phyloP scores from a whole-genome alignment of 2,113 vertebrate genomes.

The Vireo altiloquus region DNA sequence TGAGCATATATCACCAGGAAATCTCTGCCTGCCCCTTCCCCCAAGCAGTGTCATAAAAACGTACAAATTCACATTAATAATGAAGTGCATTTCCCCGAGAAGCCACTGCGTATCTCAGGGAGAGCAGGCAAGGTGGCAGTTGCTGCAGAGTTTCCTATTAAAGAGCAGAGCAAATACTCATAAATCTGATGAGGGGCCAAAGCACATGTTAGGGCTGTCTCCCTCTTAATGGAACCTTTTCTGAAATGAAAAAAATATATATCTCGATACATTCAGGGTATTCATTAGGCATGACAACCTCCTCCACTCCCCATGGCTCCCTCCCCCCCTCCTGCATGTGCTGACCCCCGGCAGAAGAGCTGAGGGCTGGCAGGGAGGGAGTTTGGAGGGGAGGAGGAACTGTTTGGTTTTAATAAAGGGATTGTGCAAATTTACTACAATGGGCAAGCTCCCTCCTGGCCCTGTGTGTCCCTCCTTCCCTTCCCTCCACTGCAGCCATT shows the following conservation, averaged over 20 bases:
- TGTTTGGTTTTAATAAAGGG: background rate
- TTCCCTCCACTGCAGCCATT: background rate
- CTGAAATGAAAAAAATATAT: slow-evolving; percentile 65
- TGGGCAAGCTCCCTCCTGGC: background rate
- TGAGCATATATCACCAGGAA: slow-evolving; percentile 61
- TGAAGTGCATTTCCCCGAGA: slow-evolving; percentile 62
- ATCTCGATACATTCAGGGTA: slow-evolving; percentile 60
- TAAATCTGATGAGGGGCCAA: slow-evolving; percentile 61
- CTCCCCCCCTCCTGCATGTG: background rate
- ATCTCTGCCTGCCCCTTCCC: slow-evolving; percentile 61
- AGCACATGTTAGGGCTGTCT: slow-evolving; percentile 60
- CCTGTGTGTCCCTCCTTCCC: background rate
- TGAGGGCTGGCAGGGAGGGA: background rate
- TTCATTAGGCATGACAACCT: slow-evolving; percentile 65
- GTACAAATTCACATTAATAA: slow-evolving; percentile 69
- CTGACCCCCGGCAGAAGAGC: slow-evolving; percentile 43
- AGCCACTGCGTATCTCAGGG: slow-evolving; percentile 62
- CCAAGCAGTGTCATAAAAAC: slow-evolving; percentile 63
- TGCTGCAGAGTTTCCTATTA: slow-evolving; percentile 60
- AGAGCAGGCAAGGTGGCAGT: slow-evolving; percentile 57
- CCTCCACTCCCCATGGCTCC: slow-evolving; percentile 13
- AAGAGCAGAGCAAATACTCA: slow-evolving; percentile 57
- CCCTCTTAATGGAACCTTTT: slow-evolving; percentile 66
- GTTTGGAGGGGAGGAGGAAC: slow-evolving; percentile 23
- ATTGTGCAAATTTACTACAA: background rate